A percentile compares a stretch with the other conserved stretches of the same genome.
Evolutionary conservation across 2,888 invertebrate genomes (phyloP).

Genomic region (Sphaeridia pumilis): DNA sequence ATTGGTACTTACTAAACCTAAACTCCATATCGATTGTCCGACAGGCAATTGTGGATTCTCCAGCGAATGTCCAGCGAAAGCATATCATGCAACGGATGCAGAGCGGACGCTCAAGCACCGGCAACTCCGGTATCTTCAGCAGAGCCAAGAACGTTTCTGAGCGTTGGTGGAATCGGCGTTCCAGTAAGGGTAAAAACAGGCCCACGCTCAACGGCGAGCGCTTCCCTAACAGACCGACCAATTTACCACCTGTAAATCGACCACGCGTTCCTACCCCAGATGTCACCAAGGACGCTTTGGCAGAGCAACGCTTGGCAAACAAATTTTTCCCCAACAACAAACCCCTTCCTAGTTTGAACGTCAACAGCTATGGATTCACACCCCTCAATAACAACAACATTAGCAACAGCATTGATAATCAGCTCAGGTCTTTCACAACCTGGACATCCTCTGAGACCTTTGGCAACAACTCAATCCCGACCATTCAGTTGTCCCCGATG

Average conservation of each 20-base stretch:
- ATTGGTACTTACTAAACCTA: not conserved
- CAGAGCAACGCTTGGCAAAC: not conserved
- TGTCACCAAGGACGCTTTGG: constrained; percentile 58
- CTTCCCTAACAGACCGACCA: not conserved
- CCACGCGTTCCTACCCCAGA: constrained; percentile 84
- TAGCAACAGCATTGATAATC: not conserved
- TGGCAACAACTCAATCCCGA: constrained; percentile 1
- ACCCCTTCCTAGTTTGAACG: not conserved
- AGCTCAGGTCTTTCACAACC: no score
- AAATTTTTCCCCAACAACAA: not conserved
- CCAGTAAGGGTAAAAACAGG: constrained; percentile 47
- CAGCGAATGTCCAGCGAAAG: constrained; percentile 69
- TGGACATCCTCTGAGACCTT: not conserved
- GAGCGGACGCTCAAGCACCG: constrained; percentile 70
- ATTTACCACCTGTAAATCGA: constrained; percentile 38
- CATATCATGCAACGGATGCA: constrained; percentile 84
- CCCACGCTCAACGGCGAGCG: not conserved
- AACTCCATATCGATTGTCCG: no score
- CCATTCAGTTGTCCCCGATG: not conserved
- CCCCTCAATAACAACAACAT: not conserved
- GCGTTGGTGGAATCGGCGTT: constrained; percentile 66
- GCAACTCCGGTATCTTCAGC: constrained; percentile 30
- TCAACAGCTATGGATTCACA: not conserved
- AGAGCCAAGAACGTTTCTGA: constrained; percentile 54
- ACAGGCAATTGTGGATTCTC: constrained; percentile 75